phyloP scores from a whole-genome alignment of 92 coral and sea anemone genomes.

The Bergia puertoricense region DNA sequence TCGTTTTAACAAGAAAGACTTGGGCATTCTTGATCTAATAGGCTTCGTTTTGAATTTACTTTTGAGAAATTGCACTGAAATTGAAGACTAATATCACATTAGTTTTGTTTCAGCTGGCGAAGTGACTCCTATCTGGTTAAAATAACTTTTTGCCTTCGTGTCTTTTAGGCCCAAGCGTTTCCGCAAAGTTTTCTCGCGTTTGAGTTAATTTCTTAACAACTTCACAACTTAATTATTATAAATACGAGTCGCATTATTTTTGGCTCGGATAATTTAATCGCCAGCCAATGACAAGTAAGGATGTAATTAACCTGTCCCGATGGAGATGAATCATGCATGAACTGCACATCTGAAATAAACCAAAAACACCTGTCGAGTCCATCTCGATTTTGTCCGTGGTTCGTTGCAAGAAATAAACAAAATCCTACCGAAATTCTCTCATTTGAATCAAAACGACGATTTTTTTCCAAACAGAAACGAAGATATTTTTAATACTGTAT shows the following conservation, averaged over 20 bases:
- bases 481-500: neutral
- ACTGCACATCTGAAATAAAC: slow-evolving; percentile 96
- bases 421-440: neutral
- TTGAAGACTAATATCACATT: neutral
- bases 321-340: slow-evolving; percentile 76
- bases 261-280: slow-evolving; percentile 74
- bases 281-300: slow-evolving; percentile 66
- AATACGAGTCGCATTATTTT: slow-evolving; percentile 84
- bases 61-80: neutral
- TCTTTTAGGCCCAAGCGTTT: neutral
- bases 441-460: neutral
- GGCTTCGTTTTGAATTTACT: neutral
- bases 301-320: slow-evolving; percentile 88
- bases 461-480: slow-evolving; percentile 8
- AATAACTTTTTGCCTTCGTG: slow-evolving; percentile 11
- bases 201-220: slow-evolving; percentile 92
- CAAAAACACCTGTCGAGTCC: slow-evolving; percentile 66
- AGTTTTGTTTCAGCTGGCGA: neutral
- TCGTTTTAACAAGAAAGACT: slow-evolving; percentile 46
- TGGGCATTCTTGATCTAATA: slow-evolving; percentile 31
- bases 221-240: slow-evolving; percentile 82
- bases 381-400: neutral
- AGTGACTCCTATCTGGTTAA: neutral
- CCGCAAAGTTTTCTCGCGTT: slow-evolving; percentile 63
- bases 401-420: slow-evolving; percentile 9